Evolutionary conservation across 2,888 invertebrate species (phyloP).

Genomic region (Lycaena phlaeas): DNA sequence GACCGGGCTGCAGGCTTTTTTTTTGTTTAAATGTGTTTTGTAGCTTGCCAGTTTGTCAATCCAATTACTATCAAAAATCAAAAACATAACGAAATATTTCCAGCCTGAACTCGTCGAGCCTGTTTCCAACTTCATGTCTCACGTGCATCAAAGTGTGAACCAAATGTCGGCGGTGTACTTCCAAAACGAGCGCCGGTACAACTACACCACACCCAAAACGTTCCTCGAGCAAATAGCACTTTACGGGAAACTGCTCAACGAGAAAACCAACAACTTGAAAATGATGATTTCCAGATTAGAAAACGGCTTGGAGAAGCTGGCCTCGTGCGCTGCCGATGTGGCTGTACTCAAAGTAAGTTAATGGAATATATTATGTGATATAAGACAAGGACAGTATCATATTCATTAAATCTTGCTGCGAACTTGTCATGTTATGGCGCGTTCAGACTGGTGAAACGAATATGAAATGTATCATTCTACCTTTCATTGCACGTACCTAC

Average conservation of each 20-base stretch:
- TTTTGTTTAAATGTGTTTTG: too few relatives aligned
- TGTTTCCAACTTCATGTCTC: constrained; percentile 91
- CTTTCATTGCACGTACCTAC: too few relatives aligned
- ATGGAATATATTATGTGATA: not conserved
- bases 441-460: too few relatives aligned
- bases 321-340: constrained; percentile 88
- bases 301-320: constrained; percentile 90
- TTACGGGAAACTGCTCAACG: constrained; percentile 79
- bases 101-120: constrained; percentile 73
- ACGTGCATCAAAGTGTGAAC: constrained; percentile 90
- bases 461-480: too few relatives aligned
- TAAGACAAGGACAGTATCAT: too few relatives aligned
- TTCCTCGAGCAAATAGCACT: constrained; percentile 93
- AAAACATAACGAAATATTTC: too few relatives aligned
- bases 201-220: constrained; percentile 97
- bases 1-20: too few relatives aligned
- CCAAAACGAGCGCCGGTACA: constrained; percentile 89
- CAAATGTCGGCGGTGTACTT: constrained; percentile 86
- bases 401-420: too few relatives aligned
- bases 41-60: too few relatives aligned
- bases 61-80: too few relatives aligned
- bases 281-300: constrained; percentile 86
- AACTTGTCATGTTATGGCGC: too few relatives aligned
- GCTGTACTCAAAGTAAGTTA: constrained; percentile 82
- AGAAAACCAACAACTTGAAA: constrained; percentile 78